phyloP scores from a whole-genome alignment of 2,888 invertebrate species.

The Netelia virgata region DNA sequence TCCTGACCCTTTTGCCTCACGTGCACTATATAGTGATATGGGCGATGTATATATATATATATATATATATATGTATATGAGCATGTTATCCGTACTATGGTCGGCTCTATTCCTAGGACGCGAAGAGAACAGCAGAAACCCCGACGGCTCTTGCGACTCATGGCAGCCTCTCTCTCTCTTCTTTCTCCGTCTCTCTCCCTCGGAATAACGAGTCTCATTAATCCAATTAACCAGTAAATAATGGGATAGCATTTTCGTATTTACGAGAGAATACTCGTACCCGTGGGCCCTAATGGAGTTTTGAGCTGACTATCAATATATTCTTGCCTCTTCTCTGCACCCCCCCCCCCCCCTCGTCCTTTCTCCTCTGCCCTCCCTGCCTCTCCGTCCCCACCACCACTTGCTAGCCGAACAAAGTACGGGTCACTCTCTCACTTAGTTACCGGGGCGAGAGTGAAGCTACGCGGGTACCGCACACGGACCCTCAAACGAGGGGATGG shows the following conservation, averaged over 20 bases:
- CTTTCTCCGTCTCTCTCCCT: slow-evolving; percentile 69
- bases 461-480: slow-evolving; percentile 53
- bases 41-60: not conserved
- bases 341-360: not conserved
- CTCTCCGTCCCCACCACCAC: not conserved
- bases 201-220: slow-evolving; percentile 85
- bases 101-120: slow-evolving; percentile 56
- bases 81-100: slow-evolving; percentile 21
- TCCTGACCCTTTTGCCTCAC: slow-evolving; percentile 54
- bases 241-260: slow-evolving; percentile 85
- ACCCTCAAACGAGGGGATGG: slow-evolving; percentile 65
- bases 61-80: slow-evolving; percentile 6
- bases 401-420: slow-evolving; percentile 80
- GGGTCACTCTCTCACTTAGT: slow-evolving; percentile 84
- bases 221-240: slow-evolving; percentile 85
- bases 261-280: slow-evolving; percentile 83
- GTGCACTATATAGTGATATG: not conserved
- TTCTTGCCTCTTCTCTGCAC: slow-evolving; percentile 73
- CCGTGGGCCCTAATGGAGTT: slow-evolving; percentile 84
- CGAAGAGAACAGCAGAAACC: slow-evolving; percentile 49
- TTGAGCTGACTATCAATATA: slow-evolving; percentile 85
- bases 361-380: too few species aligned
- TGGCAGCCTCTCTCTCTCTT: slow-evolving; percentile 50
- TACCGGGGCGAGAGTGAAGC: slow-evolving; percentile 71
- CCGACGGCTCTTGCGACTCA: slow-evolving; percentile 62